Conservation (phyloP, 2,113 vertebrate species). For the Fregata magnificens region DNA sequence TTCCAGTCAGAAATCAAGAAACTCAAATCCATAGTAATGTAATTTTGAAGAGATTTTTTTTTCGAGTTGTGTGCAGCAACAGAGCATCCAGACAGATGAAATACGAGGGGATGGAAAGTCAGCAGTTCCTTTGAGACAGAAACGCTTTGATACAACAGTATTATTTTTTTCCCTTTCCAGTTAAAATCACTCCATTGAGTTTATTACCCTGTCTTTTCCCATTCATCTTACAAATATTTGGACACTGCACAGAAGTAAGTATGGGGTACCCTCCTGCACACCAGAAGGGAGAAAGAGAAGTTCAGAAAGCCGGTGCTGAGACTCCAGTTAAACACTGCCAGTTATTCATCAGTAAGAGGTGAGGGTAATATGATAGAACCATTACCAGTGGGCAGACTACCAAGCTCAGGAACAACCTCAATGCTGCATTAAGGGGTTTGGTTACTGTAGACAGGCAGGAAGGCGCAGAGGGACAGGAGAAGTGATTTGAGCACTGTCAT, state of each 20-base stretch:
- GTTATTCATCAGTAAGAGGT: not conserved
- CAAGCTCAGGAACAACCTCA: not conserved
- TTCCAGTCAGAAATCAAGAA: not conserved
- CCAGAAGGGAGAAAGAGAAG: not conserved
- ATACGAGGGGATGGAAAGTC: not conserved
- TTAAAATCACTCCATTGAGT: not conserved
- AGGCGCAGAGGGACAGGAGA: not conserved
- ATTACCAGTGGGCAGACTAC: not conserved
- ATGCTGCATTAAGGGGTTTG: slow-evolving; percentile 11
- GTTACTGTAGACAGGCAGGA: not conserved
- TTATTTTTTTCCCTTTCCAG: not conserved
- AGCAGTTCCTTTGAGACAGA: not conserved
- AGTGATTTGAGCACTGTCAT: not conserved
- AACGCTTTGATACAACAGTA: not conserved
- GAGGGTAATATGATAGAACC: not conserved
- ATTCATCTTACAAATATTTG: not conserved
- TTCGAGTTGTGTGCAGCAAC: not conserved
- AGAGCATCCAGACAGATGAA: not conserved
- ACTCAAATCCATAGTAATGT: not conserved
- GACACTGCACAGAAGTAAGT: not conserved
- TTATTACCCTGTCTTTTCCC: not conserved
- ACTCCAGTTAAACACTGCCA: not conserved
- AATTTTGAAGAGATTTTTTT: not conserved
- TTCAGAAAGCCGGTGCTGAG: not conserved
- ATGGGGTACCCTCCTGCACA: fast-evolving